These are phyloP conservation scores for Thumatha senex DNA, from an alignment of 2,888 invertebrate genomes.

Conservation along the genomic window DNA sequence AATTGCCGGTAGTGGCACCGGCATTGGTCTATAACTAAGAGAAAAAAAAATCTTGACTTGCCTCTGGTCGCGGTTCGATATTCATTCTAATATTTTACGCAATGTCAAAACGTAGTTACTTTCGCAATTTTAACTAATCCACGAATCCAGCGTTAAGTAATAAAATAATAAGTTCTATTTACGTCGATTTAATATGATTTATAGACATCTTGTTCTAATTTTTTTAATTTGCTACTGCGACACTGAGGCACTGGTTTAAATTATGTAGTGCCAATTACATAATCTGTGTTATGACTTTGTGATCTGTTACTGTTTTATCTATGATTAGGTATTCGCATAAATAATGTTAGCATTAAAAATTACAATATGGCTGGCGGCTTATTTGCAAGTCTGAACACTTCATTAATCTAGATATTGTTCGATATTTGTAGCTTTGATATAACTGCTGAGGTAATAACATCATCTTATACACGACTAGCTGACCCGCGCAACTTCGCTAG, in stretches of 20 bases:
- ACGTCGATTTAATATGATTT: background rate
- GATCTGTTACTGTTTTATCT: slow-evolving; percentile 3
- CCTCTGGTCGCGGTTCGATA: too few relatives aligned
- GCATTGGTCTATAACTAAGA: too few relatives aligned
- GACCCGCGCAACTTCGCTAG: too few relatives aligned
- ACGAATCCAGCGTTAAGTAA: too few relatives aligned
- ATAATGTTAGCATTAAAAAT: slow-evolving; percentile 2
- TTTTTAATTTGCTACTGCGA: background rate
- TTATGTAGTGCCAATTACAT: background rate
- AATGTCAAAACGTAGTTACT: too few relatives aligned
- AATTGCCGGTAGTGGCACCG: too few relatives aligned
- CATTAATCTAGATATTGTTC: background rate
- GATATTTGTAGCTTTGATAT: background rate
- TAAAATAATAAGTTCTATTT: too few relatives aligned
- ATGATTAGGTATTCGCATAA: slow-evolving; percentile 3
- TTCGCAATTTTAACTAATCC: too few relatives aligned
- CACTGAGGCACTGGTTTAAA: background rate
- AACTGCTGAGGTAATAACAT: background rate
- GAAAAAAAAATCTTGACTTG: too few relatives aligned
- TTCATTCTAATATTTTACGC: too few relatives aligned
- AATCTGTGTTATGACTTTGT: background rate
- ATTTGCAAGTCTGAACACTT: slow-evolving; percentile 1
- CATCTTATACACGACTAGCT: background rate
- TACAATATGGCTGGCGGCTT: slow-evolving; percentile 4
- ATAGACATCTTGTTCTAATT: background rate